Base-by-base conservation (phyloP, 1,140 invertebrate species). In the Apis laboriosa region DNA sequence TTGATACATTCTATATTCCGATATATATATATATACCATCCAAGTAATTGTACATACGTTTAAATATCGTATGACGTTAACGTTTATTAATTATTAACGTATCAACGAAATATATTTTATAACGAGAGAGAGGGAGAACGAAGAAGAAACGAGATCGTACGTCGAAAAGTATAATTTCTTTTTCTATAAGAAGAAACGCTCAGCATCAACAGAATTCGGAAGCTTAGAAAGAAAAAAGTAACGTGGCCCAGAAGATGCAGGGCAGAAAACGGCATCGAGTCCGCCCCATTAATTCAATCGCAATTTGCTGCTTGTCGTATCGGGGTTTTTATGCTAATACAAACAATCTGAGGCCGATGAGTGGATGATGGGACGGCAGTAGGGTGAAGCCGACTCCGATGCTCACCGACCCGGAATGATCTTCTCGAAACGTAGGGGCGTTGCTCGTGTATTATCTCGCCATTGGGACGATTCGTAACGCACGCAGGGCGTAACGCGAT, bases 341-440 rank as follows among this genome's bases (percentile, higher is more conserved):
- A 80, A 89, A 72, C 88, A 84, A 89, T 89, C 87, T 84, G 88
- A 83, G 66, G 80, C 73, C n/a, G 72, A 83, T 74, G 84, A 88
- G 75, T 78, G 76, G 71, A 76, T 60, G 64, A 83, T 70, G 73
- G 86, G 28, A 55, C 4, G 58, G 76, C 60, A 67, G 77, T 66
- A 11, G 85, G 75, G 70, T 56, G 84, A 55, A 66, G 61, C 81
- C 81, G 67, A 89, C 34, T 43, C 34, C 84, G 84, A 84, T 86
- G 87, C 75, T 81, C 88, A 86, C 64, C 87, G 88, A 89, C 79
- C 88, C 87, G 84, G 88, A 89, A 89, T 89, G 88, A 89, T 89
- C 86, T 87, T 83, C 73, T 80, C 73, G 73, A 88, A 24, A 71
- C 74, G 76, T 77, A 84, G 84, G 88, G 88, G 87, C 82, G 88